A percentile compares a stretch with the other conserved stretches of the same genome.
phyloP scores from a whole-genome alignment of 2,888 invertebrate species.

The Yponomeuta sedellus region DNA sequence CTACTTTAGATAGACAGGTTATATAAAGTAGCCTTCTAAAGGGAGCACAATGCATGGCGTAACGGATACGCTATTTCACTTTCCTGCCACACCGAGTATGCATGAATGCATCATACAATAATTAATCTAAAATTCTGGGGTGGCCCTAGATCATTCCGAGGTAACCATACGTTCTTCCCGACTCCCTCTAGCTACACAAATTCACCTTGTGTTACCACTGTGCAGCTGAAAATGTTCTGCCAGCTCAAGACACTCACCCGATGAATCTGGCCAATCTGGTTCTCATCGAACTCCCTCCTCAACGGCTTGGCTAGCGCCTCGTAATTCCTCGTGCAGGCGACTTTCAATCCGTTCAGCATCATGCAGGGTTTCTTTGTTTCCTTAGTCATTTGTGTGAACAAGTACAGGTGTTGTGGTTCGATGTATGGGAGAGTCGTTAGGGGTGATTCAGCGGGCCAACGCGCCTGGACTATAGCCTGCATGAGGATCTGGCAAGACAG shows the following conservation, averaged over 20 bases:
- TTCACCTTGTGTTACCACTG: too few species aligned
- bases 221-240: too few species aligned
- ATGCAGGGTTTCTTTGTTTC: conserved; percentile 53
- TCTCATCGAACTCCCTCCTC: conserved; percentile 79
- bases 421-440: conserved; percentile 87
- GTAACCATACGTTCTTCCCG: too few species aligned
- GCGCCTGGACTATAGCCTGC: conserved; percentile 94
- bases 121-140: too few species aligned
- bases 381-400: conserved; percentile 72
- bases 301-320: conserved; percentile 78
- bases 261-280: conserved; percentile 81
- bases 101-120: too few species aligned
- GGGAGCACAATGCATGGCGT: too few species aligned
- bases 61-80: too few species aligned
- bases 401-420: conserved; percentile 78
- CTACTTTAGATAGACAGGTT: too few species aligned
- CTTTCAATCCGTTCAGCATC: conserved; percentile 77
- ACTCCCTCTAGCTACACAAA: too few species aligned
- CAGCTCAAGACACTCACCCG: conserved; percentile 60
- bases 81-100: too few species aligned
- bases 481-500: conserved; percentile 85
- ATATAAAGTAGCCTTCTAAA: too few species aligned
- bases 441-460: conserved; percentile 87
- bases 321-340: conserved; percentile 71
- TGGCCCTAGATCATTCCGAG: too few species aligned